Evolutionary conservation across 2,797 vertebrate species (phyloP).

Genomic region (Cygnus olor): DNA sequence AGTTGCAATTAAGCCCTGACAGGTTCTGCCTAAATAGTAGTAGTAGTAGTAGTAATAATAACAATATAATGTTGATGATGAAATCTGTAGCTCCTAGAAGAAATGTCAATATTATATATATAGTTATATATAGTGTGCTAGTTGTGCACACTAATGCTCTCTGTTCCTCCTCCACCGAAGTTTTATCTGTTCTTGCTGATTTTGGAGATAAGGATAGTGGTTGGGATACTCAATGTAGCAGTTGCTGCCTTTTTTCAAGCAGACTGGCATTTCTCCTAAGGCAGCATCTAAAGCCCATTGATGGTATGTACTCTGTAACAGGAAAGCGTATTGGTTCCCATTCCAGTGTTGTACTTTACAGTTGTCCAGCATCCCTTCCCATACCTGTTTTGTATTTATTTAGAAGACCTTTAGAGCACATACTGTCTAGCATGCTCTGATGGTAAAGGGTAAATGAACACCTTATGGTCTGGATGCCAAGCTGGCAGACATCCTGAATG

Average conservation of each 20-base stretch:
- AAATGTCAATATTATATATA: not conserved
- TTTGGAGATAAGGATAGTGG: not conserved
- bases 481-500: slow-evolving; percentile 35
- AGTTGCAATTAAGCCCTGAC: not conserved
- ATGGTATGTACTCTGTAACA: not conserved
- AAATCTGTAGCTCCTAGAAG: rapidly evolving
- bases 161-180: not conserved
- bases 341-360: not conserved
- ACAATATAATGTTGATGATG: not conserved
- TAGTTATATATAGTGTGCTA: not conserved
- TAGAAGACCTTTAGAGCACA: not conserved
- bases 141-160: not conserved
- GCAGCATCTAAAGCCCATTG: not conserved
- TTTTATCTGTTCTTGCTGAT: not conserved
- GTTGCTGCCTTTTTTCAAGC: not conserved
- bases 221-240: not conserved
- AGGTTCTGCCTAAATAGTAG: not conserved
- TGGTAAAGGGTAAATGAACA: not conserved
- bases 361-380: not conserved
- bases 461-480: slow-evolving; percentile 16
- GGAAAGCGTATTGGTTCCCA: not conserved
- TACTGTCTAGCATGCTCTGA: not conserved
- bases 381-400: not conserved
- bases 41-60: too few species aligned
- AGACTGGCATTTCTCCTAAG: not conserved